Evolutionary conservation across 2,888 invertebrate species (phyloP).

Genomic region (Chrysodeixis includens): DNA sequence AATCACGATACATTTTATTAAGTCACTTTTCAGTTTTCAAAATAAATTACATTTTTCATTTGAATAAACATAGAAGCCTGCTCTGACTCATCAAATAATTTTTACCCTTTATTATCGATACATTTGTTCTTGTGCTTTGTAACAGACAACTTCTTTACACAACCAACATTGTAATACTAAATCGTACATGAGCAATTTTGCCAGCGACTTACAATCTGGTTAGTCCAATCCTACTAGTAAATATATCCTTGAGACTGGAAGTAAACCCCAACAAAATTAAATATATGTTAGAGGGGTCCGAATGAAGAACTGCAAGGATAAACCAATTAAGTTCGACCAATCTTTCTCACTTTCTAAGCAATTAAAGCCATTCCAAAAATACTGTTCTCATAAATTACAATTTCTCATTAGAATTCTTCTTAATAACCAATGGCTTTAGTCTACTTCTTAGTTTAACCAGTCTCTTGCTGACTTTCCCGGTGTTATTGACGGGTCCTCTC

Average conservation of each 20-base stretch:
- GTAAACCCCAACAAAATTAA: not conserved
- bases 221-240: too few species aligned
- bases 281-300: too few species aligned
- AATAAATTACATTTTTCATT: slow-evolving; percentile 4
- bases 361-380: not conserved
- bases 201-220: not conserved
- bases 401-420: slow-evolving; percentile 83
- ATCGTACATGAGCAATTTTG: slow-evolving; percentile 41
- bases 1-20: not conserved
- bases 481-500: slow-evolving; percentile 68
- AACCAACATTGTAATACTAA: not conserved
- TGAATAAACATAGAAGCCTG: slow-evolving; percentile 7
- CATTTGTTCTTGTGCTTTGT: slow-evolving; percentile 18
- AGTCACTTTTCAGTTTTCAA: not conserved
- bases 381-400: slow-evolving; percentile 56
- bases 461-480: slow-evolving; percentile 81
- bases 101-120: not conserved
- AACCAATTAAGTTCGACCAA: not conserved
- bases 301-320: too few species aligned
- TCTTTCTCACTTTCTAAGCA: not conserved
- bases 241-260: too few species aligned
- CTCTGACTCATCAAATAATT: slow-evolving; percentile 4
- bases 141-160: slow-evolving; percentile 4
- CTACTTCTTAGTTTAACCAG: slow-evolving; percentile 82
- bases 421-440: slow-evolving; percentile 84